phyloP scores from a whole-genome alignment of 2,888 invertebrate species.

The Scaptomyza polygonia region DNA sequence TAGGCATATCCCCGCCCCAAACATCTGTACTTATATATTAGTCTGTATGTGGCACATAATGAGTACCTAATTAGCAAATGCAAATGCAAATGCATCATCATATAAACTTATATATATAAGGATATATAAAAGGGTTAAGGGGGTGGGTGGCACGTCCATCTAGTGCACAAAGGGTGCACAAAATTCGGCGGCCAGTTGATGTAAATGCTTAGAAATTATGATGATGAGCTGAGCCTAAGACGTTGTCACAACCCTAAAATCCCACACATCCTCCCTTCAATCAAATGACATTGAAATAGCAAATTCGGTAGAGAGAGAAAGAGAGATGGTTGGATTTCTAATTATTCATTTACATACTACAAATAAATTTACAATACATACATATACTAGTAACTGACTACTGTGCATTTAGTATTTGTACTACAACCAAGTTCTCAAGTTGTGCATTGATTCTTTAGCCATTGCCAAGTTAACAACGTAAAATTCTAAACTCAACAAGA shows the following conservation, averaged over 20 bases:
- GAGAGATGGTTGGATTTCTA: background rate
- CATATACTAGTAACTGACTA: background rate
- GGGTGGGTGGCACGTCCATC: background rate
- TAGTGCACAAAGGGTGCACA: background rate
- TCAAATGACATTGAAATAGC: background rate
- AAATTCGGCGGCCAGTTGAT: background rate
- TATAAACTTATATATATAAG: background rate
- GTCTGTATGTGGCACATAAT: conserved; percentile 12
- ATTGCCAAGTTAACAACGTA: background rate
- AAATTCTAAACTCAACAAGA: too few species aligned
- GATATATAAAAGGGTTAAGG: background rate
- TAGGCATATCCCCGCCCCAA: background rate
- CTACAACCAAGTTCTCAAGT: background rate
- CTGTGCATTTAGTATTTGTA: background rate
- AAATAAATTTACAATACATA: too few species aligned
- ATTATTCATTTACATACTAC: background rate
- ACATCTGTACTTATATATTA: too few species aligned
- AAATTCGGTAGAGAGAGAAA: background rate
- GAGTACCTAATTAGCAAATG: conserved; percentile 12
- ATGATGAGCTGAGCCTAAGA: conserved; percentile 1
- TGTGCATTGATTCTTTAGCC: background rate
- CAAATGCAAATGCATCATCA: background rate
- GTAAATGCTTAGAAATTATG: background rate
- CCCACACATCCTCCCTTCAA: background rate
- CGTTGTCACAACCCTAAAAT: conserved; percentile 2